Evolutionary conservation across 1,140 invertebrate species (phyloP), one percentile per base, ranked within the genome.

Genomic region (Agrypnia vestita): DNA sequence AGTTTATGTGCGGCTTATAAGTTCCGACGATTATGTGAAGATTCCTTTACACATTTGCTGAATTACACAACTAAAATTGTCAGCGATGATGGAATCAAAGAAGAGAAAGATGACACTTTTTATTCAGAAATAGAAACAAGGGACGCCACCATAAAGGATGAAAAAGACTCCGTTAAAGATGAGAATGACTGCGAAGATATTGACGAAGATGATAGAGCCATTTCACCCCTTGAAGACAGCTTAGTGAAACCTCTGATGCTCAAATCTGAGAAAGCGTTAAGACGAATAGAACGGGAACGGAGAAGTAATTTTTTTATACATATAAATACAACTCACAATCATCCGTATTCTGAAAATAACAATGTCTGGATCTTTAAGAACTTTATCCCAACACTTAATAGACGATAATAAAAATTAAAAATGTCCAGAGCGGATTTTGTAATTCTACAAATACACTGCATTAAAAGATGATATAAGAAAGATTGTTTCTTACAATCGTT

Each of bases 1-100:
- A 84, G 85, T 81, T 76, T 86, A 62, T 81, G 69, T 25, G 76
- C 82, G 10, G 83, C 80, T 61, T 85, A 85, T 51, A 79, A 84
- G 71, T 86, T 84, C 53, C 78, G 84, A 56, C 67, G 84, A 56
- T 74, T 82, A n/a, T 86, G 84, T 64, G 79, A 83, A 61, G 56
- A 46, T 4, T 80, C 82, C 0, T 80, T 78, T 55, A 19, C 64
- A 53, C 19, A 72, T 80, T 55, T 84, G 72, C 61, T 79, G 80
- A 69, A 75, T 72, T 51, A 84, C 55, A 64, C 73, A 59, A 21
- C 76, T 15, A 71, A 74, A 12, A 46, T 15, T 61, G 17, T 84
- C 10, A 77, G 74, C 69, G 13, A 73, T 17, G 71, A 64, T 17
- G 51, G 79, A 64, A 77, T 74, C 19, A 76, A 80, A 61, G 51